Conservation (phyloP, 2,113 vertebrate genomes). For the Bolborhynchus lineola region DNA sequence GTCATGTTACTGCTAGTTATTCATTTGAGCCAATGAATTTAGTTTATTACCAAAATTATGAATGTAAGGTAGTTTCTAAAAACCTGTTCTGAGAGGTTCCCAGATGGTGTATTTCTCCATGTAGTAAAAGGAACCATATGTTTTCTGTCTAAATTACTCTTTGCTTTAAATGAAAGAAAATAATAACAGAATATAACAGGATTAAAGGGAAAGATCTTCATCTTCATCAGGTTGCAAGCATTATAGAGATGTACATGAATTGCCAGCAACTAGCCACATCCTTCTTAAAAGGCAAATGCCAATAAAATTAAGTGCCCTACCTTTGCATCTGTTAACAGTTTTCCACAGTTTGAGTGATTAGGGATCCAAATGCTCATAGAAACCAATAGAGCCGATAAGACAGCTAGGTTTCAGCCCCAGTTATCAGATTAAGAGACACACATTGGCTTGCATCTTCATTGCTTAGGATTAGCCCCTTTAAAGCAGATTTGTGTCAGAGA, state of each 20-base stretch:
- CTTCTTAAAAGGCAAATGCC: neutral
- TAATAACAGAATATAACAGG: neutral
- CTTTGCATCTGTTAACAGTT: neutral
- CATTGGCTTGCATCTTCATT: neutral
- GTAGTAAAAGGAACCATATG: constrained; percentile 10
- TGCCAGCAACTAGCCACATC: neutral
- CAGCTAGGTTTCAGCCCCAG: neutral
- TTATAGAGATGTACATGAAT: neutral
- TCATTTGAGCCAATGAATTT: neutral
- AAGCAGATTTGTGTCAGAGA: neutral
- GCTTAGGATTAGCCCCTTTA: neutral
- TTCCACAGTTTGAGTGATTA: neutral
- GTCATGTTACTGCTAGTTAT: neutral
- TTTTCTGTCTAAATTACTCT: neutral
- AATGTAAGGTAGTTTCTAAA: neutral
- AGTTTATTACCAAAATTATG: constrained; percentile 7
- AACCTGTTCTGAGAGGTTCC: neutral
- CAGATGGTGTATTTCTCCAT: constrained; percentile 28
- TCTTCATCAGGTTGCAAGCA: neutral
- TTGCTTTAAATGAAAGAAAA: neutral
- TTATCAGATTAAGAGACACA: neutral
- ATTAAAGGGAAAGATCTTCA: neutral
- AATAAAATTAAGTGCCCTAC: neutral
- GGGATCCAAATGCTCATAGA: neutral
- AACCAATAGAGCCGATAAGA: neutral